Base-by-base conservation (phyloP, 2,113 vertebrate genomes). In the Lota lota region DNA sequence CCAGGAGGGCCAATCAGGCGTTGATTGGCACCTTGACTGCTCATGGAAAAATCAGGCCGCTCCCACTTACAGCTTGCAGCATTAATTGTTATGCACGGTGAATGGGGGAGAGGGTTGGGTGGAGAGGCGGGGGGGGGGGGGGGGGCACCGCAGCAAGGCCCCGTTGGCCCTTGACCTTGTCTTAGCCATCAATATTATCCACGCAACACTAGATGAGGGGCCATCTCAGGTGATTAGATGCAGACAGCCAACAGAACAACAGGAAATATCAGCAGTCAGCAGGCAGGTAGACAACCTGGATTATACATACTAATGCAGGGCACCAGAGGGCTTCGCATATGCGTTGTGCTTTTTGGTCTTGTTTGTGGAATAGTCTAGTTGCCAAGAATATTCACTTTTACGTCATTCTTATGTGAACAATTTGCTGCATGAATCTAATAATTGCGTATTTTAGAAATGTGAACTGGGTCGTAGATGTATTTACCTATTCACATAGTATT, bases 151-250 rank as follows among this genome's bases (percentile, higher is more conserved):
- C 36, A 10, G 36, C 6, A 5, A 40, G 36, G 36, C 36, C 5
- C 36, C 36, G 36, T 40, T 40, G 69, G 78, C 80, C 82, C 77
- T 87, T 89, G 86, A 91, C 90, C 90, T 92, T 90, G 88, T 80
- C 83, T 77, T 73, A 83, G 79, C 68, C 62, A 50, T 86, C 87
- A 80, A 75, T 78, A 82, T 63, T 77, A 81, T 62, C 68, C 70
- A 69, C 69, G 14, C 64, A 79, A 61, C 50, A 51, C 50, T 67
- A 74, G 59, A 76, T 17, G 33, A 79, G 61, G 79, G 64, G 21
- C 36, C 73, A 83, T 72, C 72, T 78, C 80, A 75, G 71, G 70
- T 83, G 80, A 81, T 54, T 70, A 69, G 63, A 72, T 66, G 54
- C 36, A 69, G 61, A 67, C 66, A 61, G 19, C 24, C 36, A 12